phyloP scores from a whole-genome alignment of 1,140 invertebrate species.

The Bombus affinis region DNA sequence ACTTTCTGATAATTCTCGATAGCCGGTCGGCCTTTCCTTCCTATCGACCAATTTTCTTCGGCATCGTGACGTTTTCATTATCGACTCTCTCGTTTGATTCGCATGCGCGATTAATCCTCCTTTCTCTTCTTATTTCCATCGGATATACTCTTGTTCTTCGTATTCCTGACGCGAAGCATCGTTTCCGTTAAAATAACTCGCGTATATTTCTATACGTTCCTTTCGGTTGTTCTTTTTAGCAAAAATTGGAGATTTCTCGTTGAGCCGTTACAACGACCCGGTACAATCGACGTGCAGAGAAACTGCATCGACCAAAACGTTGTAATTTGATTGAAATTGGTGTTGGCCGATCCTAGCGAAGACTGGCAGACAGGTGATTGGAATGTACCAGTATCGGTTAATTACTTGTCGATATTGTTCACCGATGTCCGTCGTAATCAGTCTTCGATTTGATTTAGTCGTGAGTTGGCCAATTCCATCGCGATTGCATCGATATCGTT shows the following conservation, averaged over 20 bases:
- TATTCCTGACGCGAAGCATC: background rate
- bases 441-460: constrained; percentile 44
- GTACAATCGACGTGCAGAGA: background rate
- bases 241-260: background rate
- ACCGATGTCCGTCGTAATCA: constrained; percentile 24
- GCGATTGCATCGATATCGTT: background rate
- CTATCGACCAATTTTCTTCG: background rate
- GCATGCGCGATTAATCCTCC: background rate
- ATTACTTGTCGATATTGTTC: constrained; percentile 36
- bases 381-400: constrained; percentile 38
- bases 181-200: background rate
- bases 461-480: background rate
- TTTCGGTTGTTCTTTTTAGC: too few species aligned
- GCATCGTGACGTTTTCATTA: background rate
- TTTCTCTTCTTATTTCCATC: background rate
- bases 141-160: background rate
- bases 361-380: constrained; percentile 10
- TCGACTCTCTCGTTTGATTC: background rate
- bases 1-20: background rate
- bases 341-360: background rate
- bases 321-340: background rate
- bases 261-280: background rate
- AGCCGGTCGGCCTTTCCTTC: background rate
- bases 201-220: too few species aligned
- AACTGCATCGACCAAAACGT: background rate